Base-by-base conservation (phyloP, 2,113 vertebrate species). In the Halcyon malimbica region DNA sequence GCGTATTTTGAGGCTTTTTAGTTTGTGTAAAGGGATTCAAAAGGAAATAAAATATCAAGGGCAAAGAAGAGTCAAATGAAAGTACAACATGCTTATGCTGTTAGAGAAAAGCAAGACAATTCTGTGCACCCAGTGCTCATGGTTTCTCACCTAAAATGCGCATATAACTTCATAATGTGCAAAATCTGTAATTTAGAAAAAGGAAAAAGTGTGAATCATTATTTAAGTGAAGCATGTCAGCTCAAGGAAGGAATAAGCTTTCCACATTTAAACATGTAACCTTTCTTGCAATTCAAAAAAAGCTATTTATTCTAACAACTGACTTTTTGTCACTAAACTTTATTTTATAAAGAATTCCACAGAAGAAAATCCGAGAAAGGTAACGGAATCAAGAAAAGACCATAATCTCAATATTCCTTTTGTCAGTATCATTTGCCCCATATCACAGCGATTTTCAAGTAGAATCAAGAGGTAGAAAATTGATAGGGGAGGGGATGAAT, bases 381-480 rank as follows among this genome's bases (percentile, higher is more conserved):
- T 69, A 70, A 77, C 41, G 79, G 79, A 88, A 79, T 70, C 18
- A 7, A 57, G 44, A 93, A 83, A 39, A 84, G 53, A 92, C 9
- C 56, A 57, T 44, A 92, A 92, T 60, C 62, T 28, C 33, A 81
- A 83, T 68, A 85, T 56, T 89, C 57, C 41, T 97, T 95, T 96
- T 87, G 4, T 50, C 64, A 39, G 33, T 83, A 68, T 42, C 68
- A 84, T 93, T 94, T 97, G 77, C 83, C 37, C 83, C 15, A 28
- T 77, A 90, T 94, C 80, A 81, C 89, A 96, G 70, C 37, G 80
- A 96, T 96, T 96, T 94, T 94, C 88, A 96, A 94, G 87, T 50
- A 92, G 93, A 96, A 97, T 94, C 97, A 83, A 97, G 94, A 96
- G 75, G 89, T 94, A 98, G 97, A 96, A 97, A 98, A 97, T 90